Conservation (phyloP, 1,140 invertebrate genomes). For the Drosophila miranda region DNA sequence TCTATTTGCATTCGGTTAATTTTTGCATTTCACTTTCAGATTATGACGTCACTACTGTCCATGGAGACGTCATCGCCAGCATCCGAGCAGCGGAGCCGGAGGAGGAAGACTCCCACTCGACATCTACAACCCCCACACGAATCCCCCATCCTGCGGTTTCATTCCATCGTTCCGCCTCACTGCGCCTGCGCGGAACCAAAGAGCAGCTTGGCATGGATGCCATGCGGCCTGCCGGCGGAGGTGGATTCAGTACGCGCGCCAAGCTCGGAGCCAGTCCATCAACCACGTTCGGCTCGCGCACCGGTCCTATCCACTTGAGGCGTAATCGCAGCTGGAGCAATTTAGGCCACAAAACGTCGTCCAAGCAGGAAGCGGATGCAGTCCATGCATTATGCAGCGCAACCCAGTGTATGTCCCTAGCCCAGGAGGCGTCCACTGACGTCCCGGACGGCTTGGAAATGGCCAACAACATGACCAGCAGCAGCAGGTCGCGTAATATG, state of each 20-base stretch:
- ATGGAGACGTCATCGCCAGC: constrained; percentile 56
- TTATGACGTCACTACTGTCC: constrained; percentile 58
- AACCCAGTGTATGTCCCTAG: constrained; percentile 40
- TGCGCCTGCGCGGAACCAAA: constrained; percentile 72
- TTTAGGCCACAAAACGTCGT: constrained; percentile 56
- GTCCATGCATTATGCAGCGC: constrained; percentile 56
- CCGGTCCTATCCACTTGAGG: constrained; percentile 31
- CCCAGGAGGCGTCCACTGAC: constrained; percentile 16
- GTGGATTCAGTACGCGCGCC: constrained; percentile 68
- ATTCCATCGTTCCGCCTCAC: constrained; percentile 65
- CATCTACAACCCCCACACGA: constrained; percentile 54
- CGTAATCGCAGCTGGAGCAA: constrained; percentile 65
- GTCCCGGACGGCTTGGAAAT: constrained; percentile 11
- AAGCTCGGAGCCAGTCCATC: constrained; percentile 59
- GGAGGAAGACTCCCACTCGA: constrained; percentile 11
- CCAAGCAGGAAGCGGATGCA: constrained; percentile 34
- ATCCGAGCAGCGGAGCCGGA: constrained; percentile 18
- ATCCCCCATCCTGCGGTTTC: constrained; percentile 61
- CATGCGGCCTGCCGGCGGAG: constrained; percentile 28
- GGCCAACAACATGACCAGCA: constrained; percentile 42
- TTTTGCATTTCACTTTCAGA: constrained; percentile 21
- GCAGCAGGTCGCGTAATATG: constrained; percentile 67
- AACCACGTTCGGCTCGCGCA: constrained; percentile 30
- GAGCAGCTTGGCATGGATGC: constrained; percentile 22
- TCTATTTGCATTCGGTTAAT: constrained; percentile 38